A percentile compares a stretch with the other conserved stretches of the same genome.
Evolutionary conservation across 2,113 vertebrate species (phyloP).

Genomic region (Rynchops niger): DNA sequence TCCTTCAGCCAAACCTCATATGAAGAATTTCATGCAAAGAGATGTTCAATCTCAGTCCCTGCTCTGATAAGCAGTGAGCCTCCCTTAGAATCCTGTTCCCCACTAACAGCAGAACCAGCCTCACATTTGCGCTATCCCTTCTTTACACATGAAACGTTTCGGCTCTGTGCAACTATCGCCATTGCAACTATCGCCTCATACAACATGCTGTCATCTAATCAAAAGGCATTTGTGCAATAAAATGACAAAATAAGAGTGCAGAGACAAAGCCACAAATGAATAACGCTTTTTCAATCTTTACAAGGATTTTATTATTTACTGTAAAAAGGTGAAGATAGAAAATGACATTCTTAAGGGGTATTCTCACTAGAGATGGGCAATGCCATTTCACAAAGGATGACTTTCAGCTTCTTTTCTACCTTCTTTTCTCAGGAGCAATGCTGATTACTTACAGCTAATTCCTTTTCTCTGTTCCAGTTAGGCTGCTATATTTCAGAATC

Average conservation of each 20-base stretch:
- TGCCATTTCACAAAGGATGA: not conserved
- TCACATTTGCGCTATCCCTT: not conserved
- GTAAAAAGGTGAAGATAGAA: not conserved
- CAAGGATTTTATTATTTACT: not conserved
- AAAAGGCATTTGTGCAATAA: not conserved
- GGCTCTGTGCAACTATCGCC: not conserved
- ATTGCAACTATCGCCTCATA: not conserved
- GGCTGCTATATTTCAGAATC: not conserved
- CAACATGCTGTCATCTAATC: not conserved
- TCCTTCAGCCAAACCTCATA: not conserved
- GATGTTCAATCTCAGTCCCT: not conserved
- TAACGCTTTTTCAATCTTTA: not conserved
- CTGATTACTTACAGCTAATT: not conserved
- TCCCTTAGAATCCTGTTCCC: not conserved
- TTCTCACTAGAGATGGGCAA: not conserved
- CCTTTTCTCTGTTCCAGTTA: not conserved
- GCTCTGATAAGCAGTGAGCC: not conserved
- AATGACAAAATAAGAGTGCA: not conserved
- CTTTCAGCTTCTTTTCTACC: not conserved
- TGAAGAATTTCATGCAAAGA: not conserved
- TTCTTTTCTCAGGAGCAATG: not conserved
- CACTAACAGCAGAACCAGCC: not conserved
- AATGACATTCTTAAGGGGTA: not conserved
- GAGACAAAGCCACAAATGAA: not conserved
- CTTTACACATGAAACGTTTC: not conserved